Base-by-base conservation (phyloP, 1,140 invertebrate genomes). In the Augochlora pura region DNA sequence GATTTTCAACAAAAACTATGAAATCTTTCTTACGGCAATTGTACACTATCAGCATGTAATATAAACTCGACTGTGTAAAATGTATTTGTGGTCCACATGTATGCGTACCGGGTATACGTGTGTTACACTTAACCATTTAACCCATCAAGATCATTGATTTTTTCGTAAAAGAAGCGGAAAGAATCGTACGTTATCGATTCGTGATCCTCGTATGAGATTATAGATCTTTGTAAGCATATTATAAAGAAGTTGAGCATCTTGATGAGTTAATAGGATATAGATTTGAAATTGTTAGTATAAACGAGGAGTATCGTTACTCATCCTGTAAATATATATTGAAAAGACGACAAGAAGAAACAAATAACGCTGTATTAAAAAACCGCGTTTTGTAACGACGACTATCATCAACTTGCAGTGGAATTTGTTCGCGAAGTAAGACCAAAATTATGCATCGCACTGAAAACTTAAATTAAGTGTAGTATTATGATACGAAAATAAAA, bases 321-420 rank as follows among this genome's bases (percentile, higher is more conserved):
- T 42, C 0, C 32, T 78, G 76, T 78, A 78, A 71, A 78, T 77
- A 77, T 77, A 10, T 71, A 71, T 71, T n/a, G 9, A 70, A 52
- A 42, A 23, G n/a, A 69, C 64, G 60, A 9, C 18, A 63, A 42
- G 27, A 9, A 32, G 23, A 39, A 66, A 25, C 25, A 66, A 76
- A 77, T 64, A 32, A 54, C 46, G 38, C 74, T 68, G 27, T 42
- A 52, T 69, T 21, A 23, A 62, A n/a, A 39, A n/a, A 49, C 46
- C 16, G 32, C 23, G 39, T 52, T 68, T 70, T 77, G 70, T 77
- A 63, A 60, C 32, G 1, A 62, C 7, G 21, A 62, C 68, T 42
- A 9, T 32, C 23, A 42, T 32, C 23, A 42, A 32, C 39, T n/a
- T 32, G 32, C 49, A 62, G 49, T 62, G 39, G 32, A 9, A 6